Evolutionary conservation across 2,797 vertebrate genomes (phyloP).

Genomic region (Tangara arthus): DNA sequence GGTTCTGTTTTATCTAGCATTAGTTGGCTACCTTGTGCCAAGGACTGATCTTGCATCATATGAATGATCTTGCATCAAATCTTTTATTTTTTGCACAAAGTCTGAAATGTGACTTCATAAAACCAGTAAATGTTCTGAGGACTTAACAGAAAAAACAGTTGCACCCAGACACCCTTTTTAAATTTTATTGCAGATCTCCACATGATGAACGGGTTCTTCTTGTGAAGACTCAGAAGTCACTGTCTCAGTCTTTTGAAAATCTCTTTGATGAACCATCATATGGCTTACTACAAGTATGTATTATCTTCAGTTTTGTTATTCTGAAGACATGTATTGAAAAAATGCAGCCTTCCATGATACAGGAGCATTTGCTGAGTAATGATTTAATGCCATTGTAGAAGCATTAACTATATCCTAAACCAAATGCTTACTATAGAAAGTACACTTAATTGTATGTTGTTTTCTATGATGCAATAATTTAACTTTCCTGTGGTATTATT

Average conservation of each 20-base stretch:
- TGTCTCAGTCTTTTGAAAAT: constrained; percentile 96
- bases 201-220: constrained; percentile 82
- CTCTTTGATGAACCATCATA: constrained; percentile 90
- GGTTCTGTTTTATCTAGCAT: not conserved
- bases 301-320: not conserved
- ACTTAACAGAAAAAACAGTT: not conserved
- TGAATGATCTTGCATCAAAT: not conserved
- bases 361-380: not conserved
- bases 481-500: not conserved
- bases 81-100: not conserved
- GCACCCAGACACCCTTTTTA: accelerated
- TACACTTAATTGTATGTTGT: not conserved
- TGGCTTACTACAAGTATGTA: constrained; percentile 85
- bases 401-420: not conserved
- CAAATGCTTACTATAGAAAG: not conserved
- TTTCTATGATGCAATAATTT: not conserved
- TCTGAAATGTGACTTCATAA: not conserved
- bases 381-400: not conserved
- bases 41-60: not conserved
- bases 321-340: not conserved
- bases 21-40: not conserved
- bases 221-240: constrained; percentile 85
- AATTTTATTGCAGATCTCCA: constrained; percentile 76
- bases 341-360: not conserved
- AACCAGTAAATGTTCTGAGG: not conserved